These are phyloP conservation scores for Florisuga fusca DNA, from an alignment of 2,797 vertebrate genomes.

Conservation along the genomic window DNA sequence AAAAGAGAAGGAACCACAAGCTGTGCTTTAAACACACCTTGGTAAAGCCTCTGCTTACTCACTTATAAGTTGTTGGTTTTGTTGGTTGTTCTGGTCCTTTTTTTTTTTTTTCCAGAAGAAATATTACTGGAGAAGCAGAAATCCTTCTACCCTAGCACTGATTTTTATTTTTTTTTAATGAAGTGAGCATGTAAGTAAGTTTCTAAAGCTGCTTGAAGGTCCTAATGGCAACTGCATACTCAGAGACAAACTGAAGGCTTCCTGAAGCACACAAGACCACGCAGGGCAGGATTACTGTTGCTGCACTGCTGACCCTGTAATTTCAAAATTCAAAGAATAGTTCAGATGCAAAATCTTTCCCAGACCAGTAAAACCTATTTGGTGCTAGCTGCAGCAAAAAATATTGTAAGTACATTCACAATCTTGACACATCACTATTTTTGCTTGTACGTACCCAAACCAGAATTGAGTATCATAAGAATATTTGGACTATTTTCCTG, in stretches of 20 bases:
- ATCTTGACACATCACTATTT: not conserved
- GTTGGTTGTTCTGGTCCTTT: too few species aligned
- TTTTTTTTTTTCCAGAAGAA: not conserved
- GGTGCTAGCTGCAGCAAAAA: not conserved
- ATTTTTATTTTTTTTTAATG: not conserved
- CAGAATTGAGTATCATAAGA: not conserved
- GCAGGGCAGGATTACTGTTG: rapidly evolving
- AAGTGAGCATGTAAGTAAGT: not conserved
- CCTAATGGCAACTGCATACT: rapidly evolving
- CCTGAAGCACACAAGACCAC: not conserved
- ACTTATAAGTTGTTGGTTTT: too few species aligned
- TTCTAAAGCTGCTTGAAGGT: not conserved
- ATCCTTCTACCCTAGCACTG: not conserved
- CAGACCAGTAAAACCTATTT: not conserved
- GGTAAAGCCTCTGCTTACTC: not conserved
- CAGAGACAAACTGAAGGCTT: not conserved
- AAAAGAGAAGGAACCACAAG: not conserved
- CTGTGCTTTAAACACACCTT: not conserved
- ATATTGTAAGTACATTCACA: not conserved
- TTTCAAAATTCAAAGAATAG: not conserved
- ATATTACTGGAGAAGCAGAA: not conserved
- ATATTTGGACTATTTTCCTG: not conserved
- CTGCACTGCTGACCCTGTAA: not conserved
- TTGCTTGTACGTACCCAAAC: not conserved
- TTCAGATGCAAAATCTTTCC: not conserved